Evolutionary conservation across 2,797 vertebrate species (phyloP), one percentile per base, ranked within the genome.

Genomic region (Pangasius sanitwongsei): DNA sequence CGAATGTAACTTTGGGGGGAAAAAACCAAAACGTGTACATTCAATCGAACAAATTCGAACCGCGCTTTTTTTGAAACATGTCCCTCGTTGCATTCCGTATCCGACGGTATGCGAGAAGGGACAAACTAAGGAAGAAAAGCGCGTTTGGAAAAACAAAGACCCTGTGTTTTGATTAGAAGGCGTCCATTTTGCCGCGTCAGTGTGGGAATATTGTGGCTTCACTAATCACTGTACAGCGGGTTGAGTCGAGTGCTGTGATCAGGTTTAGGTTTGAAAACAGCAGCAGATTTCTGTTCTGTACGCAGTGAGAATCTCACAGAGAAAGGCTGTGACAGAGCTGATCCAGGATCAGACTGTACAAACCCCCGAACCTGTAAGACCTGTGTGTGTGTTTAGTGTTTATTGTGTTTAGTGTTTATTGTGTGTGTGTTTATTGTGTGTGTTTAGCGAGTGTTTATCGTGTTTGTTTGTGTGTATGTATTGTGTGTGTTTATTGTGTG

Each of bases 91-190:
- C 9, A 8, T 53, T 85, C 83, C 63, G 83, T 85, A 69, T 1
- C n/a, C 3, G n/a, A 85, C 65, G 31, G 48, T 1, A 25, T 0
- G 20, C 1, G 16, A 55, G n/a, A 85, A 55, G 57, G 72, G 70
- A 50, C 85, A 86, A 31, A 31, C 0, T 15, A 0, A 2, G 4
- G 16, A 31, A 13, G n/a, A 25, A 31, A 50, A 31, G 0, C 37
- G 57, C 37, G 25, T 77, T 86, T 31, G 28, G 72, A 77, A 75
- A 75, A 86, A 86, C 57, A 75, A n/a, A 61, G 28, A 23, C 28
- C 6, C 9, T 37, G n/a, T 4, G 0, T 12, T 67, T 23, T 0
- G 41, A 13, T 5, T 2, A 3, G 28, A 34, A 63, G 28, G 28
- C 72, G 55, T 31, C 70, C 37, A 77, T 63, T 63, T 86, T 77